Percentiles rank a stretch among this genome's conserved stretches.
These are phyloP conservation scores for Hycleus phaleratus DNA, from an alignment of 1,140 invertebrate species.

Conservation along the genomic window DNA sequence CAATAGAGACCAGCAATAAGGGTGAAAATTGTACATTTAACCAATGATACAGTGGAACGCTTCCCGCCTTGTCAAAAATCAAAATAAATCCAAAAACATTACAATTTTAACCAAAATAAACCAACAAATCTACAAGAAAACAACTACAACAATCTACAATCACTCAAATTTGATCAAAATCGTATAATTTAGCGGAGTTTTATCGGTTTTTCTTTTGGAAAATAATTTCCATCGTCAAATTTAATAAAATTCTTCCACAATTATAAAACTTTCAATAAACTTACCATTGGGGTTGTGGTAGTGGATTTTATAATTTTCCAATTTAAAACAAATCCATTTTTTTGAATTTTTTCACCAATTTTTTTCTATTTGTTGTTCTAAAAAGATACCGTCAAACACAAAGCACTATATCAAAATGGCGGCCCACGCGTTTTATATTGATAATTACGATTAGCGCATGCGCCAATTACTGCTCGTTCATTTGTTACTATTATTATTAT, in stretches of 20 bases:
- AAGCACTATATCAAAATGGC: conserved; percentile 36
- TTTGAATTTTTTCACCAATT: background rate
- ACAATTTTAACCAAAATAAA: background rate
- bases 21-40: background rate
- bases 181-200: too few relatives aligned
- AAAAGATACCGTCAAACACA: conserved; percentile 18
- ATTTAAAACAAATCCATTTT: background rate
- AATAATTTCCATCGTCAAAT: too few relatives aligned
- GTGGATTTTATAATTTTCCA: too few relatives aligned
- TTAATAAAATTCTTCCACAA: too few relatives aligned
- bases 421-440: conserved; percentile 32
- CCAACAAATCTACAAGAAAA: background rate
- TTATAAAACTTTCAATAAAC: too few relatives aligned
- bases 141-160: too few relatives aligned
- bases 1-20: background rate
- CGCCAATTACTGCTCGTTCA: background rate
- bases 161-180: too few relatives aligned
- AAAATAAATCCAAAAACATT: conserved; percentile 22
- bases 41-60: conserved; percentile 5
- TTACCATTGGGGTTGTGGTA: too few relatives aligned
- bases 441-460: conserved; percentile 6
- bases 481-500: too few relatives aligned
- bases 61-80: conserved; percentile 31
- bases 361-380: too few relatives aligned
- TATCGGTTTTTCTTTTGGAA: too few relatives aligned